Evolutionary conservation across 2,113 vertebrate species (phyloP), one percentile per base, ranked within the genome.

Genomic region (Xenopus borealis): DNA sequence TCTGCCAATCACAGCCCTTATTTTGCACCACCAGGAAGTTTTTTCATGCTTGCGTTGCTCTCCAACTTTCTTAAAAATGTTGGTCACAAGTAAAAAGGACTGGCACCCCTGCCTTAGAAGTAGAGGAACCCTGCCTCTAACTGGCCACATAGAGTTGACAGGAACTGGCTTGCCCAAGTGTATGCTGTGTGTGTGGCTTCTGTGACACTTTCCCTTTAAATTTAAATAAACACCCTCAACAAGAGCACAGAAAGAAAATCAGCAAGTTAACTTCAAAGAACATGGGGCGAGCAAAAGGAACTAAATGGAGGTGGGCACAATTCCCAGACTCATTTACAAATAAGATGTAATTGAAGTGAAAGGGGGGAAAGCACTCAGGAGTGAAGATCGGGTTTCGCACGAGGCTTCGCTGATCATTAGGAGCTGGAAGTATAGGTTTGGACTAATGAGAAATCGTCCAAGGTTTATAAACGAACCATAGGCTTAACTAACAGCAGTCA

Each of bases 321-420:
- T 61, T 20, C 58, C 18, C 58, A 61, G 58, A 61, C 18, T 27
- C 10, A 12, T 55, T 55, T n/a, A 16, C 53, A 61, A 19, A 27
- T 27, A 61, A 27, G 58, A 23, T 1, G 14, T 12, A 61, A n/a
- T n/a, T 55, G 53, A 61, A 61, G 58, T 61, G n/a, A 8, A 19
- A 58, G 7, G 23, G 55, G 16, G 18, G 9, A 13, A 23, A 14
- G 58, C 11, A n/a, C n/a, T 45, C 13, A 19, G 18, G 8, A 66
- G 18, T 18, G 16, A 4, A 55, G 53, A 64, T 46, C 64, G 46
- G 64, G 18, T 66, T 66, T 66, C 64, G 19, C 44, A 47, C 44
- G 46, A 47, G 64, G 64, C 40, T 46, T 66, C 64, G 18, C 64
- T 66, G 44, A 46, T 66, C 64, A 44, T 66, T 45, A 47, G 58